phyloP scores from a whole-genome alignment of 2,888 invertebrate genomes.

The Oligia strigilis region DNA sequence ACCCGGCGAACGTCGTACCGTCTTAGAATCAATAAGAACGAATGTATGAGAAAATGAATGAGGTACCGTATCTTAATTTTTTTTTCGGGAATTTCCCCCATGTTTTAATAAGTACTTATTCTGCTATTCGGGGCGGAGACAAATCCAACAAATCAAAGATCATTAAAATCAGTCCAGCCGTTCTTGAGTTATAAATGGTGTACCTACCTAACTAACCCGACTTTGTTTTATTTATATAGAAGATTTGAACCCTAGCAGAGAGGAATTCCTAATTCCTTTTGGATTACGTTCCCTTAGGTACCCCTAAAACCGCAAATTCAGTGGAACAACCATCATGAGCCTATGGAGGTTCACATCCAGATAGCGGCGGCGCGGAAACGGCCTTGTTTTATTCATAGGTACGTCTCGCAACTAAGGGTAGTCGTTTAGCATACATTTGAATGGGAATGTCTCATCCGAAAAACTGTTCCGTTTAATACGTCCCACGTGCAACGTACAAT shows the following conservation, averaged over 20 bases:
- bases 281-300: neutral
- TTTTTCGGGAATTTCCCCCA: no score
- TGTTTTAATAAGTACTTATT: no score
- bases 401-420: slow-evolving; percentile 60
- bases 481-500: slow-evolving; percentile 47
- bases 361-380: slow-evolving; percentile 43
- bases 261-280: slow-evolving; percentile 7
- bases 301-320: slow-evolving; percentile 39
- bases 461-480: slow-evolving; percentile 59
- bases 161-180: no score
- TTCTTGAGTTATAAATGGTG: no score
- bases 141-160: no score
- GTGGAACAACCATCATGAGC: slow-evolving; percentile 39
- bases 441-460: slow-evolving; percentile 66
- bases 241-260: neutral
- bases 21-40: no score
- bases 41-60: no score
- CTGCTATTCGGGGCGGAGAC: no score
- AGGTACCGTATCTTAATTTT: no score
- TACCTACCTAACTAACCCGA: no score
- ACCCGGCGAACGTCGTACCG: no score
- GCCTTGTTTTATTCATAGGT: slow-evolving; percentile 67
- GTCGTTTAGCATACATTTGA: slow-evolving; percentile 70
- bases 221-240: no score
- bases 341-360: slow-evolving; percentile 43